Conservation (phyloP, 2,797 vertebrate genomes). For the Chlorospingus semifuscus region DNA sequence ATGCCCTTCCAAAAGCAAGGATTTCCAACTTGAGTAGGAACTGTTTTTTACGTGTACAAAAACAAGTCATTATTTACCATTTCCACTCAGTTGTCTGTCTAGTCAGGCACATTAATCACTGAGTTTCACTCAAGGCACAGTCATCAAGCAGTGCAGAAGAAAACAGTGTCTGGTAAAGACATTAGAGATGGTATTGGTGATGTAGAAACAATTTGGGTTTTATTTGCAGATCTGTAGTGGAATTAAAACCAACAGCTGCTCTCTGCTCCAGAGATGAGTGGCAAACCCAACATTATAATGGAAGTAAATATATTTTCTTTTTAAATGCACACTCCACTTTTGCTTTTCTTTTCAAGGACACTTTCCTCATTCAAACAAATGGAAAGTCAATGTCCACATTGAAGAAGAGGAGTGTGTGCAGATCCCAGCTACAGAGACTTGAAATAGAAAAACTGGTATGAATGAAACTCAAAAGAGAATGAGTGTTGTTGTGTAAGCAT, state of each 20-base stretch:
- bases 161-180: slow-evolving; percentile 27
- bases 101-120: slow-evolving; percentile 15
- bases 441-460: neutral
- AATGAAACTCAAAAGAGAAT: neutral
- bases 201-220: neutral
- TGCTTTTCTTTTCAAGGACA: neutral
- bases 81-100: slow-evolving; percentile 16
- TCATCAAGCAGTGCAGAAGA: neutral
- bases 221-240: neutral
- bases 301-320: neutral
- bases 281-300: neutral
- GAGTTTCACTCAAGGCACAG: neutral
- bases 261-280: neutral
- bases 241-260: neutral
- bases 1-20: slow-evolving; percentile 23
- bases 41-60: neutral
- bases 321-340: neutral
- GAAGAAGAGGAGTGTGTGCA: neutral
- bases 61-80: slow-evolving; percentile 42
- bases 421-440: neutral
- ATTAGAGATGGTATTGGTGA: neutral
- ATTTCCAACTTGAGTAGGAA: slow-evolving; percentile 27
- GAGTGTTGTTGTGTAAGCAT: neutral
- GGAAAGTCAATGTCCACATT: neutral
- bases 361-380: neutral